Conservation (phyloP, 2,888 invertebrate species). For the Drosophila algonquin region DNA sequence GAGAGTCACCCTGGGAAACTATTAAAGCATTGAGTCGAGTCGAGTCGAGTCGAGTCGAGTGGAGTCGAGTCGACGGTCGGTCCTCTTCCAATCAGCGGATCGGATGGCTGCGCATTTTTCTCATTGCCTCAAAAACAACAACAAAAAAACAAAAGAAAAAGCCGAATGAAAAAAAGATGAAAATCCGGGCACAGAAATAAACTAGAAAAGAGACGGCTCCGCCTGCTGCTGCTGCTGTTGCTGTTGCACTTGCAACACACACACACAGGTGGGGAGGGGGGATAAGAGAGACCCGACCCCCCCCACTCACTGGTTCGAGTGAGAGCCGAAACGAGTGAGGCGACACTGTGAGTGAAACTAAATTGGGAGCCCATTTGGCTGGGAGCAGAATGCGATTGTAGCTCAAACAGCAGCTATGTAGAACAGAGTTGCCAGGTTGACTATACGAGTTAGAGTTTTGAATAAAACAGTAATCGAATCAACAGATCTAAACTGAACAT, state of each 20-base stretch:
- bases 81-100: slow-evolving; percentile 77
- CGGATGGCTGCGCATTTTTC: slow-evolving; percentile 62
- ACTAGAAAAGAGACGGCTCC: slow-evolving; percentile 80
- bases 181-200: slow-evolving; percentile 67
- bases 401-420: neutral
- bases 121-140: slow-evolving; percentile 35
- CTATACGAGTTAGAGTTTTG: neutral
- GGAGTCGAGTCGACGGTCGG: slow-evolving; percentile 49
- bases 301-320: slow-evolving; percentile 12
- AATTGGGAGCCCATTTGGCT: neutral
- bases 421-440: slow-evolving; percentile 15
- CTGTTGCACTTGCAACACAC: neutral
- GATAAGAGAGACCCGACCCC: neutral
- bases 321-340: slow-evolving; percentile 12
- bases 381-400: slow-evolving; percentile 9
- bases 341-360: neutral
- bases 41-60: slow-evolving; percentile 40
- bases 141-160: slow-evolving; percentile 8
- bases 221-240: slow-evolving; percentile 64
- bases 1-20: slow-evolving; percentile 59
- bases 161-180: slow-evolving; percentile 34
- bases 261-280: neutral
- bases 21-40: slow-evolving; percentile 57
- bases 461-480: no score
- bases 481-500: no score